Percentiles rank a stretch among this genome's conserved stretches.
phyloP scores from a whole-genome alignment of 2,797 vertebrate species.

The Buceros bicornis region DNA sequence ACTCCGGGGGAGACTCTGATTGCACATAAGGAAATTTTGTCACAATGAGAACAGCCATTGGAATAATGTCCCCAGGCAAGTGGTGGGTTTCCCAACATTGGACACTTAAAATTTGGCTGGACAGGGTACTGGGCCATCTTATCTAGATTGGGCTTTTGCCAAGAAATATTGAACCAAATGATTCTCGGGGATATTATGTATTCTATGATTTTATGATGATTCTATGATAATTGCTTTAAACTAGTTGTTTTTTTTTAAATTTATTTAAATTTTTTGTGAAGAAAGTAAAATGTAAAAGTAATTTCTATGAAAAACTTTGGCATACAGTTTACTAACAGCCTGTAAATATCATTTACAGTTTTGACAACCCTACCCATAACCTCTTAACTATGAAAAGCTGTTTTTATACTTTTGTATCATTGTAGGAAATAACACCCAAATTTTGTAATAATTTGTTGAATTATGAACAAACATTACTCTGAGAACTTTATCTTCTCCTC shows the following conservation, averaged over 20 bases:
- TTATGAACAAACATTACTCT: background rate
- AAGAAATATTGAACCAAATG: background rate
- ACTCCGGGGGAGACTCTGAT: background rate
- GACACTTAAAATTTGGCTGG: background rate
- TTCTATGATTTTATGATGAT: background rate
- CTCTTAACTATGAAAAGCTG: background rate
- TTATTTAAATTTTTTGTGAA: background rate
- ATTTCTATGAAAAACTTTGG: background rate
- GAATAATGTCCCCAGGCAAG: background rate
- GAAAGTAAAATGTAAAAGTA: background rate
- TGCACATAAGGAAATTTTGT: background rate
- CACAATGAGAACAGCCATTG: background rate
- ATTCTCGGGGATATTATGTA: background rate
- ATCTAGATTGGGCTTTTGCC: background rate
- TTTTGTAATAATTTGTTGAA: background rate
- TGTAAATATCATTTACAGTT: background rate
- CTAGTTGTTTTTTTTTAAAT: background rate
- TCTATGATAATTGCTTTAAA: background rate
- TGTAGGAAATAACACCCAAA: background rate
- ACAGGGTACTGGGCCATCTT: background rate
- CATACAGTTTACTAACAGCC: background rate
- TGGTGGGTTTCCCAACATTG: background rate
- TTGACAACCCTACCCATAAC: background rate
- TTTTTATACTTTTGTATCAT: background rate
- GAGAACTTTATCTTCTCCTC: background rate